These are phyloP conservation scores for Gisinianus flammeolus DNA, from an alignment of 2,888 invertebrate genomes.

Conservation along the genomic window DNA sequence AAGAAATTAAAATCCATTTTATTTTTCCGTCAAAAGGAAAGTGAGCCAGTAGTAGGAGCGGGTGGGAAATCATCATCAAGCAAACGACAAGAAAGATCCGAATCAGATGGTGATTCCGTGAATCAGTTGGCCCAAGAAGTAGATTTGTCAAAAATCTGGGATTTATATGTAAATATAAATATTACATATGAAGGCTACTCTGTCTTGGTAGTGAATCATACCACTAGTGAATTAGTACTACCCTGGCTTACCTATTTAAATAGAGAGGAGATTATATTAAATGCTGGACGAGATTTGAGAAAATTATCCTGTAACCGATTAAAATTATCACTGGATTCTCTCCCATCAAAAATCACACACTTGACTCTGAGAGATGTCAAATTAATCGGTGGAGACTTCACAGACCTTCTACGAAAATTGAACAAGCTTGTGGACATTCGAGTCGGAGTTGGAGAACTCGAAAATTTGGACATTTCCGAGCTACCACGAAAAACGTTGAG, in stretches of 20 bases:
- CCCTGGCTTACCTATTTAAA: constrained; percentile 35
- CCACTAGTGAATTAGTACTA: constrained; percentile 28
- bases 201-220: constrained; percentile 25
- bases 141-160: constrained; percentile 26
- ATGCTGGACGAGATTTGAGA: constrained; percentile 30
- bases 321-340: constrained; percentile 17
- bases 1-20: constrained; percentile 26
- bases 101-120: too few relatives aligned
- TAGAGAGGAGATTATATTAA: constrained; percentile 36
- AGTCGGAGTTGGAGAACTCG: constrained; percentile 8
- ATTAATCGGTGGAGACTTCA: constrained; percentile 27
- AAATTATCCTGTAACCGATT: constrained; percentile 29
- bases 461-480: constrained; percentile 7
- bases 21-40: constrained; percentile 17
- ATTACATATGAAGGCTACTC: constrained; percentile 20
- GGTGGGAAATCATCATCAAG: not conserved
- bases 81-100: not conserved
- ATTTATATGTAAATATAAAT: constrained; percentile 23
- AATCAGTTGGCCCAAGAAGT: too few relatives aligned
- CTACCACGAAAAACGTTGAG: constrained; percentile 23
- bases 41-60: not conserved
- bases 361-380: constrained; percentile 33
- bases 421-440: constrained; percentile 29
- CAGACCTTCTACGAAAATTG: constrained; percentile 16
- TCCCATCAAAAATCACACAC: constrained; percentile 31